Conservation (phyloP, 2,797 vertebrate genomes). For the Syngnathus rostellatus region DNA sequence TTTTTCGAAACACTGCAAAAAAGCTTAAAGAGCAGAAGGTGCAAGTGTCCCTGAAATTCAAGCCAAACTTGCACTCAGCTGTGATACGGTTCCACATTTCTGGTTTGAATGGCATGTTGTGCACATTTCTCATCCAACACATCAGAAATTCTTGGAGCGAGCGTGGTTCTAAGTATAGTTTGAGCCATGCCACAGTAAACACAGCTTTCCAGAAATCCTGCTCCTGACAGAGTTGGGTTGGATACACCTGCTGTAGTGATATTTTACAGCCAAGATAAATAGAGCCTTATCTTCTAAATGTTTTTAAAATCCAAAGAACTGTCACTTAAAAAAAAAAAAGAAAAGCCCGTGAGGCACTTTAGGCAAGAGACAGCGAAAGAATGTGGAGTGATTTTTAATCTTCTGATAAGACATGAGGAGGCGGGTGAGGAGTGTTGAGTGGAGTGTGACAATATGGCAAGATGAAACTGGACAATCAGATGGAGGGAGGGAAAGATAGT, state of each 20-base stretch:
- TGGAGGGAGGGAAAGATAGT: slow-evolving; percentile 51
- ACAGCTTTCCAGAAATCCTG: slow-evolving; percentile 1
- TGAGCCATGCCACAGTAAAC: background rate
- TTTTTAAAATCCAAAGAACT: slow-evolving; percentile 3
- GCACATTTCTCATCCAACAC: slow-evolving; percentile 3
- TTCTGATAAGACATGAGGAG: slow-evolving; percentile 32
- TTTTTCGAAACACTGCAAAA: background rate
- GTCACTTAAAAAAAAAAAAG: background rate
- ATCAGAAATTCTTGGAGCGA: slow-evolving; percentile 2
- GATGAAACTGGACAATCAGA: slow-evolving; percentile 53
- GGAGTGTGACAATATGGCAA: slow-evolving; percentile 33
- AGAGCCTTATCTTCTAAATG: background rate
- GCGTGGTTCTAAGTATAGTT: background rate
- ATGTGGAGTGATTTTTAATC: slow-evolving; percentile 32
- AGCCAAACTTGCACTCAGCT: slow-evolving; percentile 4
- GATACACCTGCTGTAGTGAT: slow-evolving; percentile 2
- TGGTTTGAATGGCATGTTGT: slow-evolving; percentile 6
- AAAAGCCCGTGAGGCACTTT: slow-evolving; percentile 3
- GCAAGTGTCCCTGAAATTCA: background rate
- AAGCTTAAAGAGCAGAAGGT: background rate
- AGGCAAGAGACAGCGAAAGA: slow-evolving; percentile 7
- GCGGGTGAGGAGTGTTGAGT: slow-evolving; percentile 21
- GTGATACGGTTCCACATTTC: background rate
- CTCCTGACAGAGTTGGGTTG: background rate
- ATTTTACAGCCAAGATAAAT: background rate